Base-by-base conservation (phyloP, 2,797 vertebrate species). In the Brachyalestes nurse region DNA sequence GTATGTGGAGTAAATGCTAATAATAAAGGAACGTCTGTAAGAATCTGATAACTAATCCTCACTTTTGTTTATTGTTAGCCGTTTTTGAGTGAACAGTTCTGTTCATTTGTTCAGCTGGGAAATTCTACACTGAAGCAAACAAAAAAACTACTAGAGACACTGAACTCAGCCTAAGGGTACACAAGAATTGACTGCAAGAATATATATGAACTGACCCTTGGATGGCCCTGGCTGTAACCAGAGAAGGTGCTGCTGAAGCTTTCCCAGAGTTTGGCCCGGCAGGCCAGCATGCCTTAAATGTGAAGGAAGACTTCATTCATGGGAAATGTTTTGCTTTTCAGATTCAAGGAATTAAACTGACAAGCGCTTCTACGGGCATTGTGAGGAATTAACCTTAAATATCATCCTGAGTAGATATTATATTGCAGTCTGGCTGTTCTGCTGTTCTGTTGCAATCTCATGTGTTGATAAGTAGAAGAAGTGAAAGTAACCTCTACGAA, bases 241-340 rank as follows among this genome's bases (percentile, higher is more conserved):
- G 28, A 73, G 53, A 73, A 73, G n/a, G 49, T 58, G 71, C 28
- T n/a, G 34, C n/a, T 40, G 34, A 40, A 21, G 51, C 53, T 49
- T 69, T 69, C 42, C 66, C 47, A 13, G 42, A 69, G 66, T 49
- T 23, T 47, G 66, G 66, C 5, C 38, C n/a, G 14, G 4, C 47
- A 1, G 0, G 64, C 38, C 19, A 42, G 4, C 10, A 7, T 64
- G 61, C 17, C 61, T 64, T 62, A 28, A 34, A 13, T 16, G 6
- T 67, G 38, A 67, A 21, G 38, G 38, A 67, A 67, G 38, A 40
- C 38, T 67, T 42, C 64, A 67, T 67, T 67, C 17, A 21, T 12
- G 40, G 38, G 38, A 67, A 64, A 45, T 67, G 64, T 67, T 67
- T 67, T 38, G 51, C 51, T 53, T 71, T 51, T 34, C 60, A 55